Conservation (phyloP, 2,113 vertebrate species). For the Tenebrosternarchus preto region DNA sequence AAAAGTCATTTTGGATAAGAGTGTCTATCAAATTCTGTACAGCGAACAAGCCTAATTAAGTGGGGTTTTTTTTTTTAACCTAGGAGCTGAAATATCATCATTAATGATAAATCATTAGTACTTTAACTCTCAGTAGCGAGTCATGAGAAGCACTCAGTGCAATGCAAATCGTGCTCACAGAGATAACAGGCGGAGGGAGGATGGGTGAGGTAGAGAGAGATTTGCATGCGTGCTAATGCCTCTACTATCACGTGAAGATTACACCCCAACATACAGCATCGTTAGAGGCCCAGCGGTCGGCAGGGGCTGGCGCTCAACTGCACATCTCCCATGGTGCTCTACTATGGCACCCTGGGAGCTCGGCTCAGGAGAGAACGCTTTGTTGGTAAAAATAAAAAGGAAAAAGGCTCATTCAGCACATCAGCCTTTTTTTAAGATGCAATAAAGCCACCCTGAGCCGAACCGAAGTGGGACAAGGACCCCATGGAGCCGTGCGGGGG, state of each 20-base stretch:
- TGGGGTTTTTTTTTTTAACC: not conserved
- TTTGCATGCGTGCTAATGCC: not conserved
- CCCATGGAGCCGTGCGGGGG: not conserved
- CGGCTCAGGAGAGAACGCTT: slow-evolving; percentile 41
- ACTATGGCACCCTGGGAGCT: slow-evolving; percentile 19
- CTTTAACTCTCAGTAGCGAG: not conserved
- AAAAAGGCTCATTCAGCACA: slow-evolving; percentile 21
- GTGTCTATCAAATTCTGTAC: too few relatives aligned
- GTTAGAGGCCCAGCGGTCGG: too few relatives aligned
- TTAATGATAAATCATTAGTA: not conserved
- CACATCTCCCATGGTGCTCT: not conserved
- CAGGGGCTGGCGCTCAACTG: not conserved
- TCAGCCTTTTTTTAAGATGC: slow-evolving; percentile 16
- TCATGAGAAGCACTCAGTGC: not conserved
- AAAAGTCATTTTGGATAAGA: too few relatives aligned
- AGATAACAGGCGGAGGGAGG: not conserved
- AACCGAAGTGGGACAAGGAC: not conserved
- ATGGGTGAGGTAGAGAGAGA: not conserved
- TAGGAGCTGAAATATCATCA: not conserved
- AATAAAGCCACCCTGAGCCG: slow-evolving; percentile 26
- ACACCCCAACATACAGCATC: not conserved
- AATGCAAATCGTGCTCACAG: not conserved
- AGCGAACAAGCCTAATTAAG: not conserved
- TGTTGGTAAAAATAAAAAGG: slow-evolving; percentile 22
- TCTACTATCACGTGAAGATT: not conserved